Evolutionary conservation across 30 jellyfish, hydroid and myxozoan genomes (phyloP).

Genomic region (Rhopilema esculentum): DNA sequence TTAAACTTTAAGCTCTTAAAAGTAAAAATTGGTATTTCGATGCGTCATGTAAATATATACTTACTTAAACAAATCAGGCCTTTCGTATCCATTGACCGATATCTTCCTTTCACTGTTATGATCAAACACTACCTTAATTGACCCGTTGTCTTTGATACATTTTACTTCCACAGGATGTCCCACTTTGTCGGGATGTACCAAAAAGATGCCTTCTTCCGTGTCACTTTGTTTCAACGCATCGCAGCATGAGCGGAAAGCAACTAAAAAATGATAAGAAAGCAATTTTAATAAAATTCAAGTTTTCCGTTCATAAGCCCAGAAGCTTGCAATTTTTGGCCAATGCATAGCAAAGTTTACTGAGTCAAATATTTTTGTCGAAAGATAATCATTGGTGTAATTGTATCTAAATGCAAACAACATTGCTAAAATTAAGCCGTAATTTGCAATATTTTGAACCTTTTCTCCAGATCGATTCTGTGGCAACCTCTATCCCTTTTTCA

Average conservation of each 20-base stretch:
- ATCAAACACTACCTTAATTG: not conserved
- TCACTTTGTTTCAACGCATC: not conserved
- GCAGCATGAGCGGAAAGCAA: not conserved
- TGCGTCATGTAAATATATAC: not conserved
- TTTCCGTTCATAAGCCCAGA: too few relatives aligned
- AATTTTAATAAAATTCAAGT: too few relatives aligned
- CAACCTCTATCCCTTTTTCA: not conserved
- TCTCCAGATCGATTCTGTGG: not conserved
- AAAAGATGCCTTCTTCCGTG: not conserved
- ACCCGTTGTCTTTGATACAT: not conserved
- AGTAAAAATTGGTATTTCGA: not conserved
- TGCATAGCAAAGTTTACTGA: too few relatives aligned
- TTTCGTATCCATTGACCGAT: not conserved
- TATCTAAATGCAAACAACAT: too few relatives aligned
- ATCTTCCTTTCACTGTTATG: not conserved
- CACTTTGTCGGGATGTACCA: not conserved
- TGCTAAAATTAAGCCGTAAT: not conserved
- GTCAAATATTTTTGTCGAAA: too few relatives aligned
- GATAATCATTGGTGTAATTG: too few relatives aligned
- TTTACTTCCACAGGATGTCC: not conserved
- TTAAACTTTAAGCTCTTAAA: too few relatives aligned
- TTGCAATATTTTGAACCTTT: not conserved
- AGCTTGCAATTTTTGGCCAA: too few relatives aligned
- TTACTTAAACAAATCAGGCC: not conserved
- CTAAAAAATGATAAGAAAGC: not conserved